Percentiles rank a stretch among this genome's conserved stretches.
Conservation (phyloP, 2,113 vertebrate genomes). For the Climacteris rufus region DNA sequence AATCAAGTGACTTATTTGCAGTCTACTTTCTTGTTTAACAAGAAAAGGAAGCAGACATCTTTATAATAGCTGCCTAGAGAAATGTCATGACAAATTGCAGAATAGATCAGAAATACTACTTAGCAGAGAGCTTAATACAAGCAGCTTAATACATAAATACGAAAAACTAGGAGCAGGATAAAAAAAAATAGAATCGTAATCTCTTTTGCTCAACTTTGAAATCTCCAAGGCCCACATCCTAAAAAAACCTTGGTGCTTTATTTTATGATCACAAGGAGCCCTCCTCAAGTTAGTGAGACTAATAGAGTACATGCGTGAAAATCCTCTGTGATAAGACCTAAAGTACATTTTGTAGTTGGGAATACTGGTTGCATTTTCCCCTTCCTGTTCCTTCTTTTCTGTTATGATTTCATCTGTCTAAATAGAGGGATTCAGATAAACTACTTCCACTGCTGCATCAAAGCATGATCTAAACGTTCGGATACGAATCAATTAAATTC, state of each 20-base stretch:
- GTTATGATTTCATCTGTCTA: not conserved
- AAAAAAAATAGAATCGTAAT: conserved; percentile 52
- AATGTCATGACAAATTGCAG: conserved; percentile 63
- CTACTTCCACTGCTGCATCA: not conserved
- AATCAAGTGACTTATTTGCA: conserved; percentile 51
- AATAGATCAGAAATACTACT: conserved; percentile 58
- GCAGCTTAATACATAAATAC: conserved; percentile 59
- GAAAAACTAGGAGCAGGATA: conserved; percentile 44
- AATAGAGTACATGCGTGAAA: not conserved
- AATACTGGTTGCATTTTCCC: not conserved
- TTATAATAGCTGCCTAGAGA: conserved; percentile 58
- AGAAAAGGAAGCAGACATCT: conserved; percentile 45
- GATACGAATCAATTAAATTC: not conserved
- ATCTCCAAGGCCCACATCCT: conserved; percentile 26
- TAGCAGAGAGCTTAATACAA: conserved; percentile 58
- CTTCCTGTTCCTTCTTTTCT: not conserved
- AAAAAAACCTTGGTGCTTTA: not conserved
- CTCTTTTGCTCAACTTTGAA: conserved; percentile 64
- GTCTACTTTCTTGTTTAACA: conserved; percentile 45
- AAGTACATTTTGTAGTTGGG: not conserved
- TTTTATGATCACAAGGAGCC: not conserved
- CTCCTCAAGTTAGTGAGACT: not conserved
- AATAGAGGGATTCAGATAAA: not conserved
- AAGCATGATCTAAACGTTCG: not conserved
- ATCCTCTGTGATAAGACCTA: not conserved